Evolutionary conservation across 2,113 vertebrate genomes (phyloP).

Genomic region (Percopsis transmontana): DNA sequence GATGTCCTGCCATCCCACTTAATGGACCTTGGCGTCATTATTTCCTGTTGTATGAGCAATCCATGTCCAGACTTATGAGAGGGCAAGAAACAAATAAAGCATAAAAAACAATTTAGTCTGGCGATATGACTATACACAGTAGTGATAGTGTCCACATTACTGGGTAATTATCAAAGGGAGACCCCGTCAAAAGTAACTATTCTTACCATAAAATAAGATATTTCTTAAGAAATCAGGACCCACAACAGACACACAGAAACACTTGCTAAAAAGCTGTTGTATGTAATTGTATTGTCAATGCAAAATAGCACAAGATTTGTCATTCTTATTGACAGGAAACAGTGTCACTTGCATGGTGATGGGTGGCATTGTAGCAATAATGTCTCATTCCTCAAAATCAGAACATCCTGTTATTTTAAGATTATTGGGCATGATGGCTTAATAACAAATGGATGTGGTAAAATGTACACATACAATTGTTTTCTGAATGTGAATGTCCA

Average conservation of each 20-base stretch:
- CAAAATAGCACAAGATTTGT: background rate
- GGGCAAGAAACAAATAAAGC: constrained; percentile 60
- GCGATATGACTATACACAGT: constrained; percentile 31
- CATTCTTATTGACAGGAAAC: constrained; percentile 29
- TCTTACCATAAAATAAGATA: constrained; percentile 27
- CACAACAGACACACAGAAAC: constrained; percentile 15
- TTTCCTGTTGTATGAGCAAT: constrained; percentile 76
- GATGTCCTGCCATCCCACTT: constrained; percentile 75
- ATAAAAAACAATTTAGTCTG: constrained; percentile 58
- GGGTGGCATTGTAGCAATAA: constrained; percentile 10
- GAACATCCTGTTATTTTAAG: constrained; percentile 39
- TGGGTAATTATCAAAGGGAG: constrained; percentile 51
- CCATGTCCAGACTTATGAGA: constrained; percentile 58
- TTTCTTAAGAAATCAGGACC: constrained; percentile 1
- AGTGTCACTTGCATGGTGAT: constrained; percentile 11
- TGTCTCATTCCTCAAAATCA: constrained; percentile 38
- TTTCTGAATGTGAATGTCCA: background rate
- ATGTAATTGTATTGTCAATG: background rate
- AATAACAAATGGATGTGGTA: constrained; percentile 14
- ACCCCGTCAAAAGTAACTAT: constrained; percentile 25
- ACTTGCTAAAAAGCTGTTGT: constrained; percentile 16
- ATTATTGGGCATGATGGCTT: constrained; percentile 4
- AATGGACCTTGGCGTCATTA: constrained; percentile 77
- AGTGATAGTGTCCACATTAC: constrained; percentile 52
- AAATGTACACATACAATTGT: background rate